phyloP scores from a whole-genome alignment of 2,888 invertebrate genomes.

The Limnephilus rhombicus region DNA sequence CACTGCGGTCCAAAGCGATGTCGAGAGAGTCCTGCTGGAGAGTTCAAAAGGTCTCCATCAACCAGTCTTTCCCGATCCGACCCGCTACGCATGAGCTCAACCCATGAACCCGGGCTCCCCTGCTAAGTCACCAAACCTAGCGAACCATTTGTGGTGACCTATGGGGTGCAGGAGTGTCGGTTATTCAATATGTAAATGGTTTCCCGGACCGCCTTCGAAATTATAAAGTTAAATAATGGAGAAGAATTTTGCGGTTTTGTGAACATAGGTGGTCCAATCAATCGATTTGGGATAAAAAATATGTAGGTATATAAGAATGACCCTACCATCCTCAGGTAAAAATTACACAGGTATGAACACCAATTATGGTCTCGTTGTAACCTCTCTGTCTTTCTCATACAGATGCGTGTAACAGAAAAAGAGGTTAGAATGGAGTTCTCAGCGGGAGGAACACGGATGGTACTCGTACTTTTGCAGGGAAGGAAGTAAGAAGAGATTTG shows the following conservation, averaged over 20 bases:
- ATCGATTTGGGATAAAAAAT: neutral
- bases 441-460: neutral
- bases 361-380: neutral
- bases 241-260: neutral
- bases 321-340: neutral
- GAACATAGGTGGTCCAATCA: neutral
- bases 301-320: neutral
- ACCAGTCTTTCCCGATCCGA: no score
- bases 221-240: neutral
- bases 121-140: no score
- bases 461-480: neutral
- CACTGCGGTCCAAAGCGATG: no score
- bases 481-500: neutral
- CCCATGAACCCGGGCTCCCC: no score
- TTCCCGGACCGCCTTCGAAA: no score
- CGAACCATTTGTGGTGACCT: no score
- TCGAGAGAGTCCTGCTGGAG: no score
- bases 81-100: no score
- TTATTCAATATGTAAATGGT: no score
- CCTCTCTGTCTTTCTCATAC: neutral
- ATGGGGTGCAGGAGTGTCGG: no score
- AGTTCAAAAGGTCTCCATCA: no score
- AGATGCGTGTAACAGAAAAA: neutral
- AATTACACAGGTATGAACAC: neutral
- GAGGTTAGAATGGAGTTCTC: neutral